Evolutionary conservation across 1,140 invertebrate genomes (phyloP).

Genomic region (Scylla paramamosain): DNA sequence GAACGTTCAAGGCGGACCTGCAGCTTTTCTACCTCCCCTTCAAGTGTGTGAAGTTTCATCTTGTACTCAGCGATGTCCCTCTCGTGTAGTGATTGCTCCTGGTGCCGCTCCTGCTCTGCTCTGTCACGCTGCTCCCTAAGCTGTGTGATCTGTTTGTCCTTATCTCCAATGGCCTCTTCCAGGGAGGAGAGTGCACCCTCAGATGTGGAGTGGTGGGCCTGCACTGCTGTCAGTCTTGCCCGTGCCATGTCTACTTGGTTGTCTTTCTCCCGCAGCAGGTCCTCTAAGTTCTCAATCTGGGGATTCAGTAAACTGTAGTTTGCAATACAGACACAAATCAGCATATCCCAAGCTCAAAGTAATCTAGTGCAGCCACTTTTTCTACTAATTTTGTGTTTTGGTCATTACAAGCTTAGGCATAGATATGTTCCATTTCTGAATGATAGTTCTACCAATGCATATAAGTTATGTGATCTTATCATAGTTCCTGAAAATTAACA

Average conservation of each 20-base stretch:
- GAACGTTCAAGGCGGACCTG: conserved; percentile 92
- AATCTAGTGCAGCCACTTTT: too few species aligned
- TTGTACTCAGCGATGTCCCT: conserved; percentile 97
- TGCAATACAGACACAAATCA: too few species aligned
- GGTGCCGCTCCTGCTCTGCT: conserved; percentile 96
- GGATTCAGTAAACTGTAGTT: neutral
- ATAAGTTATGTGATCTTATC: too few species aligned
- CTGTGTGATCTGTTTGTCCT: conserved; percentile 97
- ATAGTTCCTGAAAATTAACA: too few species aligned
- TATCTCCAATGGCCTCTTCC: conserved; percentile 97
- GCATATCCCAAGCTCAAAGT: too few species aligned
- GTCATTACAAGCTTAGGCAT: too few species aligned
- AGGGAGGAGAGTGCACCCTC: conserved; percentile 94
- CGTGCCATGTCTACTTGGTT: conserved; percentile 97
- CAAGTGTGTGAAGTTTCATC: conserved; percentile 87
- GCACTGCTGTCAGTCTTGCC: conserved; percentile 87
- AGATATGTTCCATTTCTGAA: too few species aligned
- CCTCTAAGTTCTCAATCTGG: conserved; percentile 98
- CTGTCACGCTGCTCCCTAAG: conserved; percentile 94
- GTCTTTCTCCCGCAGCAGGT: conserved; percentile 98
- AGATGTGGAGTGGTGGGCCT: conserved; percentile 94
- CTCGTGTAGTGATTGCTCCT: conserved; percentile 96
- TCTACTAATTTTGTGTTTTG: too few species aligned
- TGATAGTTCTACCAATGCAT: too few species aligned
- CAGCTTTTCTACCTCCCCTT: conserved; percentile 89